phyloP scores from a whole-genome alignment of 2,888 invertebrate genomes.

The Ephialtes manifestator region DNA sequence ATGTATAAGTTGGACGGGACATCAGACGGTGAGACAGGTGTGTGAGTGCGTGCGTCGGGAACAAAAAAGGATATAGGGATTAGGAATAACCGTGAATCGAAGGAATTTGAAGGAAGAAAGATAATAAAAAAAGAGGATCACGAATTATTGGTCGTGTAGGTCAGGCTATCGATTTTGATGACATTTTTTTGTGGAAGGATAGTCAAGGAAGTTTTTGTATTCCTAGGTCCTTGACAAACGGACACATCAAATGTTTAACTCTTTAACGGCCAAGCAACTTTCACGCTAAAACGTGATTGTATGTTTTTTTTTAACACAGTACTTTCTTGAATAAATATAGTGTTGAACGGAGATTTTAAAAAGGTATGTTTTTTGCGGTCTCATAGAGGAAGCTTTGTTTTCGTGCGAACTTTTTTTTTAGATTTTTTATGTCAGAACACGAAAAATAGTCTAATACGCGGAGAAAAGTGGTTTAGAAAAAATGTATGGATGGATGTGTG shows the following conservation, averaged over 20 bases:
- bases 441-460: too few species aligned
- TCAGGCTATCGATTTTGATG: neutral
- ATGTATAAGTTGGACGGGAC: slow-evolving; percentile 35
- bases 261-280: neutral
- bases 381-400: too few species aligned
- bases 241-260: neutral
- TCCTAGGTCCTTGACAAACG: neutral
- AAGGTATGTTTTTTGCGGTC: too few species aligned
- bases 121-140: neutral
- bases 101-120: slow-evolving; percentile 1
- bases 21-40: slow-evolving; percentile 37
- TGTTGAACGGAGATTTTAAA: too few species aligned
- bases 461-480: too few species aligned
- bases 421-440: too few species aligned
- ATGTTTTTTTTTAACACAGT: too few species aligned
- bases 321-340: too few species aligned
- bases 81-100: slow-evolving; percentile 1
- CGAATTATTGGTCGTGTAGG: slow-evolving; percentile 3
- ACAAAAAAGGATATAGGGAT: slow-evolving; percentile 11
- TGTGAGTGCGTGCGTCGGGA: slow-evolving; percentile 25
- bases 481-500: too few species aligned
- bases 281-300: too few species aligned
- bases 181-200: neutral
- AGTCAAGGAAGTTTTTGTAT: neutral
- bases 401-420: too few species aligned